phyloP scores from a whole-genome alignment of 2,797 vertebrate genomes.

The Danio tinwini region DNA sequence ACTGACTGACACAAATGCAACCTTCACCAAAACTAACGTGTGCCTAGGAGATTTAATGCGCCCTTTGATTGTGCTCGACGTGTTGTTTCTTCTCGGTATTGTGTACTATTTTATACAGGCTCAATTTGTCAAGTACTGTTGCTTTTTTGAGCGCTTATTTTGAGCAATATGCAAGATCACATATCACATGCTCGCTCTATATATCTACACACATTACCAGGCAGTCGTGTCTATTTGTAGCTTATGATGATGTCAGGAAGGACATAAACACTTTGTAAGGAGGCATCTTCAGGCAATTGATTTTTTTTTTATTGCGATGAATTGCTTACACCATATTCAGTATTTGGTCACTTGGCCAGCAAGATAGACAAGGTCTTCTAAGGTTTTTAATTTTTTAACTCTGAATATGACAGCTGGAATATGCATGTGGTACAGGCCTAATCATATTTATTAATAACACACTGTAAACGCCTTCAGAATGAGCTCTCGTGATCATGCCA shows the following conservation, averaged over 20 bases:
- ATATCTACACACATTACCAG: constrained; percentile 2
- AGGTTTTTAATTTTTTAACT: neutral
- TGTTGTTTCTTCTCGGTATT: neutral
- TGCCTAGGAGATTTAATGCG: neutral
- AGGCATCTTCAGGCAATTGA: neutral
- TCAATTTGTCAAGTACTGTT: neutral
- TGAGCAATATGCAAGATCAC: constrained; percentile 32
- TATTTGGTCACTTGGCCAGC: neutral
- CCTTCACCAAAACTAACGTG: constrained; percentile 40
- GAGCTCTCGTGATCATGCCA: too few relatives aligned
- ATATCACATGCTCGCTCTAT: constrained; percentile 27
- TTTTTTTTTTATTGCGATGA: neutral
- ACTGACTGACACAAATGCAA: constrained; percentile 60
- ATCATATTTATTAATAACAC: too few relatives aligned
- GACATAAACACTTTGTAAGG: constrained; percentile 28
- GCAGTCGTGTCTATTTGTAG: constrained; percentile 36
- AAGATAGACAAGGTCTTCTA: too few relatives aligned
- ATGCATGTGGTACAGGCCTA: neutral
- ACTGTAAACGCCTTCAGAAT: neutral
- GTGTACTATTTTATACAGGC: neutral
- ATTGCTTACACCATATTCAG: neutral
- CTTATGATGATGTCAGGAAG: constrained; percentile 8
- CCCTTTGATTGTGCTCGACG: neutral
- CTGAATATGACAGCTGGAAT: neutral
- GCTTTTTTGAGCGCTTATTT: constrained; percentile 43